Evolutionary conservation across 1,140 invertebrate genomes (phyloP), one percentile per base, ranked within the genome.

Genomic region (Drosophila mojavensis): DNA sequence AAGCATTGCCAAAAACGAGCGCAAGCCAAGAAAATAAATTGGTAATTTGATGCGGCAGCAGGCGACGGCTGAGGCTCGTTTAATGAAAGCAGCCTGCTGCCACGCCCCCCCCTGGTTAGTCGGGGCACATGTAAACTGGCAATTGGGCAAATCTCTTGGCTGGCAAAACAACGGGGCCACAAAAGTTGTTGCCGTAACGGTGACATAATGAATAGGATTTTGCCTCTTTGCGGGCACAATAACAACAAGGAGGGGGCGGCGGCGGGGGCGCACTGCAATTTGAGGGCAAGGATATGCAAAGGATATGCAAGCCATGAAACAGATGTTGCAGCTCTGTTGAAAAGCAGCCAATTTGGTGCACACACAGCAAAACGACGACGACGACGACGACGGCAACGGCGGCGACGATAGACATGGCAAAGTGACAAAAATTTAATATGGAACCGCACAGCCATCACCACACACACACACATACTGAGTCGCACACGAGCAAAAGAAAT

Each of bases 251-350:
- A 4, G 10, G 6, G 24, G 56, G 30, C 47, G 15, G 43, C 43
- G 59, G 56, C 50, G 63, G 50, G 70, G 45, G 70, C 50, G 74
- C 50, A 74, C 24, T 86, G 79, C 83, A 86, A 86, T 88, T 86
- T 83, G 76, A 72, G 85, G 83, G 82, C 78, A 79, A 79, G 80
- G 80, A 84, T 84, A 88, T 89, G 83, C 79, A 89, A 89, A 78
- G 83, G 83, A 88, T 85, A 79, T 75, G 75, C 68, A 75, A 67
- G 70, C 77, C 70, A 72, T 73, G 77, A 85, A 91, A 91, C 90
- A 91, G 90, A 91, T 91, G 90, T 91, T 91, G 85, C 90, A 91
- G 71, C 77, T 90, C 83, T 88, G 90, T 91, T 91, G 90, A 91
- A 88, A 91, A 91, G 82, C 85, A 91, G 90, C 90, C 90, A 91